Evolutionary conservation across 2,797 vertebrate species (phyloP).

Genomic region (Tenualosa thibaudeaui): DNA sequence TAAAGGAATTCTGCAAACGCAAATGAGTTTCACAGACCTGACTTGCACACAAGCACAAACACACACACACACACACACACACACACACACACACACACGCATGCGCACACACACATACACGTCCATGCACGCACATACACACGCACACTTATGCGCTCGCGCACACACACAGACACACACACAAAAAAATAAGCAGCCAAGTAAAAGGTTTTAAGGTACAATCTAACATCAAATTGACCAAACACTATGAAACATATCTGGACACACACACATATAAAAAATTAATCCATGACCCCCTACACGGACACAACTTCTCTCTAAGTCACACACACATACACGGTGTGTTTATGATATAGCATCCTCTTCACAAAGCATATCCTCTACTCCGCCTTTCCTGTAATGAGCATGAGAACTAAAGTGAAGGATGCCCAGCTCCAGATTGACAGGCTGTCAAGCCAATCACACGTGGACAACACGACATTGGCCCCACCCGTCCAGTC

Average conservation of each 20-base stretch:
- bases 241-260: too few relatives aligned
- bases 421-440: neutral
- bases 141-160: neutral
- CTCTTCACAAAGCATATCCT: neutral
- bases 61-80: conserved; percentile 1
- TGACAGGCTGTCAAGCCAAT: conserved; percentile 8
- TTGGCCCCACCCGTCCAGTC: neutral
- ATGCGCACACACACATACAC: neutral
- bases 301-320: neutral
- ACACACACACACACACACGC: neutral
- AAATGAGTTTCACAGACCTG: conserved; percentile 18
- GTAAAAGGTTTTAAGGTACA: too few relatives aligned
- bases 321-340: neutral
- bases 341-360: neutral
- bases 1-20: conserved; percentile 16
- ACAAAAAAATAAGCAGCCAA: neutral
- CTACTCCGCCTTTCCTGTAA: neutral
- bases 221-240: too few relatives aligned
- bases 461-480: neutral
- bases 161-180: neutral
- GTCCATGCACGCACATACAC: neutral
- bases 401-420: conserved; percentile 4
- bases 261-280: too few relatives aligned
- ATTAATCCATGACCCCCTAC: neutral
- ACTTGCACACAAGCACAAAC: neutral